phyloP scores from a whole-genome alignment of 2,797 vertebrate species.

The Sphenopsis melanotis region DNA sequence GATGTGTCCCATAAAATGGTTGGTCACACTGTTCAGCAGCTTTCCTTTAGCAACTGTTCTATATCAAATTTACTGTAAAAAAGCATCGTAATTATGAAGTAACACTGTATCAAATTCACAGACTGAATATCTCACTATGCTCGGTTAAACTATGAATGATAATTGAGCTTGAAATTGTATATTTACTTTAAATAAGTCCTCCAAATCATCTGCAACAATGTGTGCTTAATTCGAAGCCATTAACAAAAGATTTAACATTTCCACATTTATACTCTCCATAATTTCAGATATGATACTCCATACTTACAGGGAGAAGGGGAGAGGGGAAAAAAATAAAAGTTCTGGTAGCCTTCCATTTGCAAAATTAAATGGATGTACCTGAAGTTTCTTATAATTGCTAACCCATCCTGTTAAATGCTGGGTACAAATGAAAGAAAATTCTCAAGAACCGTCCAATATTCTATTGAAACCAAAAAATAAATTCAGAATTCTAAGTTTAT shows the following conservation, averaged over 20 bases:
- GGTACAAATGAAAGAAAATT: neutral
- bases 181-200: slow-evolving; percentile 77
- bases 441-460: neutral
- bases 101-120: slow-evolving; percentile 74
- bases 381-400: neutral
- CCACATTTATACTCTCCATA: slow-evolving; percentile 66
- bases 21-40: slow-evolving; percentile 74
- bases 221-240: slow-evolving; percentile 65
- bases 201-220: slow-evolving; percentile 67
- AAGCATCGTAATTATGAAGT: slow-evolving; percentile 74
- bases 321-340: neutral
- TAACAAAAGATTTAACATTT: slow-evolving; percentile 72
- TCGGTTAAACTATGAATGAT: slow-evolving; percentile 67
- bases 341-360: neutral
- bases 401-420: neutral
- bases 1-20: slow-evolving; percentile 80
- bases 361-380: neutral
- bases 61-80: slow-evolving; percentile 79
- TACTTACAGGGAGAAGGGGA: neutral
- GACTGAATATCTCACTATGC: slow-evolving; percentile 53
- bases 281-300: slow-evolving; percentile 43
- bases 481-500: neutral
- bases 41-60: slow-evolving; percentile 78
- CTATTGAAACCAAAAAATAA: neutral
- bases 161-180: slow-evolving; percentile 77